Conservation (phyloP, 2,113 vertebrate genomes). For the Saccopteryx bilineata region DNA sequence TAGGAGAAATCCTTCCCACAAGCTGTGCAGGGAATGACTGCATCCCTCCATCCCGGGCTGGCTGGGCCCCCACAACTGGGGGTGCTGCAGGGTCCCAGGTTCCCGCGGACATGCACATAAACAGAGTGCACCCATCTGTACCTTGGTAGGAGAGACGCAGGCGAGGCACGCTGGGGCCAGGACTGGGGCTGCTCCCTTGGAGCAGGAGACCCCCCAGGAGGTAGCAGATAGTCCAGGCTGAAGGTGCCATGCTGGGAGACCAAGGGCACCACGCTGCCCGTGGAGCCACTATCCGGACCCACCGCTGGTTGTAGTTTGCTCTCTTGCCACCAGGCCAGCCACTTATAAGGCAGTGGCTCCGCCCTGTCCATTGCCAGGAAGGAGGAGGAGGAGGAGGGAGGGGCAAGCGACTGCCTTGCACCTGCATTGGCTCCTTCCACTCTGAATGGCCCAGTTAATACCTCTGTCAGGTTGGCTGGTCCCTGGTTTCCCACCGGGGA, state of each 20-base stretch:
- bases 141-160: constrained; percentile 87
- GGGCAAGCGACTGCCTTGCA: neutral
- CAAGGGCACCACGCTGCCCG: constrained; percentile 3
- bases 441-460: no score
- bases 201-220: constrained; percentile 76
- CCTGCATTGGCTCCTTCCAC: constrained; percentile 60
- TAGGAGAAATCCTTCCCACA: neutral
- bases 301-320: neutral
- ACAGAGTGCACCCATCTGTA: constrained; percentile 25
- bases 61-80: neutral
- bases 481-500: neutral
- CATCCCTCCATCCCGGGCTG: neutral
- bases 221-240: constrained; percentile 75
- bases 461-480: neutral
- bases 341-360: constrained; percentile 71
- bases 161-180: constrained; percentile 80
- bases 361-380: constrained; percentile 47
- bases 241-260: constrained; percentile 31
- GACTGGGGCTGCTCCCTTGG: neutral
- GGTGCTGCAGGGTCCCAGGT: neutral
- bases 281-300: constrained; percentile 45
- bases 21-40: neutral
- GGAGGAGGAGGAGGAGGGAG: neutral
- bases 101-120: neutral
- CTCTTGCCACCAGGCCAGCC: neutral